These are phyloP conservation scores for Xyrichtys novacula DNA, from an alignment of 2,797 vertebrate genomes.

Conservation along the genomic window DNA sequence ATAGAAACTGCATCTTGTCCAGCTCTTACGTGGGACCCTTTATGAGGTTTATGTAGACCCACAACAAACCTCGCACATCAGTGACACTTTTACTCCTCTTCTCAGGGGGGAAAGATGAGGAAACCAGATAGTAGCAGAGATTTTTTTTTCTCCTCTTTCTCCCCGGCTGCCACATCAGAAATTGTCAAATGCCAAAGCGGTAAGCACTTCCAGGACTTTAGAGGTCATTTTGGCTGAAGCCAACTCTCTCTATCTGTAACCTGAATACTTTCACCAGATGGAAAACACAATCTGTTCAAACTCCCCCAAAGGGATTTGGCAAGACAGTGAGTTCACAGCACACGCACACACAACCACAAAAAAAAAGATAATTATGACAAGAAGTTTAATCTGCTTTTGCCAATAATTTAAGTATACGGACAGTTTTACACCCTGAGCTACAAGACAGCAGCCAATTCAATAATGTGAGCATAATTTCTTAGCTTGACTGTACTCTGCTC, in stretches of 20 bases:
- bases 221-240: constrained; percentile 70
- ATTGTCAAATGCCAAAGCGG: constrained; percentile 55
- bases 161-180: constrained; percentile 62
- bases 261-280: constrained; percentile 82
- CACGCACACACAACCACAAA: not conserved
- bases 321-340: constrained; percentile 72
- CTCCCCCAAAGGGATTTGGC: constrained; percentile 79
- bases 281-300: constrained; percentile 81
- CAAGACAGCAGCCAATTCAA: constrained; percentile 31
- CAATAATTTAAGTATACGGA: constrained; percentile 44
- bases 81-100: constrained; percentile 9
- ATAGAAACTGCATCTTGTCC: constrained; percentile 56
- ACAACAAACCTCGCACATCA: constrained; percentile 15
- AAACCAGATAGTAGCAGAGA: constrained; percentile 2
- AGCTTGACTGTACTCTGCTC: constrained; percentile 62
- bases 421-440: constrained; percentile 31
- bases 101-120: not conserved
- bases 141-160: constrained; percentile 23
- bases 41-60: constrained; percentile 39
- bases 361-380: constrained; percentile 65
- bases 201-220: constrained; percentile 65
- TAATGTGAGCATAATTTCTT: constrained; percentile 58
- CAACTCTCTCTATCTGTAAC: constrained; percentile 74
- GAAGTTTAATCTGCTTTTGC: constrained; percentile 36
- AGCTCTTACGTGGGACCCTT: constrained; percentile 19